phyloP scores from a whole-genome alignment of 1,140 invertebrate genomes.

The Glossosoma conforme region DNA sequence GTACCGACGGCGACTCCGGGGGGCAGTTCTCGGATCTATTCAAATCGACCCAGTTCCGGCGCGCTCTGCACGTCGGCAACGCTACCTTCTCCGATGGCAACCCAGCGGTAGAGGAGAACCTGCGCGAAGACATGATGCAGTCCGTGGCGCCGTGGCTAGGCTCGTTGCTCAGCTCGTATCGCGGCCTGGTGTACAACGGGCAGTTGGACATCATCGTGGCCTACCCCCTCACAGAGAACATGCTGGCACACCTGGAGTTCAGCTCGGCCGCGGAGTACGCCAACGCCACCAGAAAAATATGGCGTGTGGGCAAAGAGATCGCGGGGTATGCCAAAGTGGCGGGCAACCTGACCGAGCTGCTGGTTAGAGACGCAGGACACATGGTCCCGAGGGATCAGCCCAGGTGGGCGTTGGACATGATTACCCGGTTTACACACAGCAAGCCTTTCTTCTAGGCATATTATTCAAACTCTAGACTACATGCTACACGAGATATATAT shows the following conservation, averaged over 20 bases:
- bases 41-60: conserved; percentile 56
- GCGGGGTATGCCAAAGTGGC: conserved; percentile 74
- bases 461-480: no score
- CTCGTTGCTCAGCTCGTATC: conserved; percentile 63
- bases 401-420: conserved; percentile 69
- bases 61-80: conserved; percentile 79
- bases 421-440: conserved; percentile 67
- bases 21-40: conserved; percentile 52
- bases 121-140: conserved; percentile 78
- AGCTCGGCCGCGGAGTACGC: conserved; percentile 59
- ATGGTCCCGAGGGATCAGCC: conserved; percentile 82
- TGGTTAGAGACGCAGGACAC: conserved; percentile 77
- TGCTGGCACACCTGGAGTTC: conserved; percentile 65
- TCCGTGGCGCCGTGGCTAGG: conserved; percentile 71
- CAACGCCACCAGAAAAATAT: conserved; percentile 58
- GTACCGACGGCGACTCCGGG: conserved; percentile 43
- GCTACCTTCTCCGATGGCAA: conserved; percentile 59
- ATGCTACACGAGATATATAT: no score
- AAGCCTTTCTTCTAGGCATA: conserved; percentile 45
- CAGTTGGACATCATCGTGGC: conserved; percentile 83
- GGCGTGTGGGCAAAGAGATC: conserved; percentile 64
- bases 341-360: conserved; percentile 70
- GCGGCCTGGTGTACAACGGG: conserved; percentile 73
- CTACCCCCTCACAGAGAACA: conserved; percentile 71
- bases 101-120: conserved; percentile 58